A percentile compares a stretch with the other conserved stretches of the same genome.
phyloP scores from a whole-genome alignment of 2,113 vertebrate genomes.

The Egretta garzetta region DNA sequence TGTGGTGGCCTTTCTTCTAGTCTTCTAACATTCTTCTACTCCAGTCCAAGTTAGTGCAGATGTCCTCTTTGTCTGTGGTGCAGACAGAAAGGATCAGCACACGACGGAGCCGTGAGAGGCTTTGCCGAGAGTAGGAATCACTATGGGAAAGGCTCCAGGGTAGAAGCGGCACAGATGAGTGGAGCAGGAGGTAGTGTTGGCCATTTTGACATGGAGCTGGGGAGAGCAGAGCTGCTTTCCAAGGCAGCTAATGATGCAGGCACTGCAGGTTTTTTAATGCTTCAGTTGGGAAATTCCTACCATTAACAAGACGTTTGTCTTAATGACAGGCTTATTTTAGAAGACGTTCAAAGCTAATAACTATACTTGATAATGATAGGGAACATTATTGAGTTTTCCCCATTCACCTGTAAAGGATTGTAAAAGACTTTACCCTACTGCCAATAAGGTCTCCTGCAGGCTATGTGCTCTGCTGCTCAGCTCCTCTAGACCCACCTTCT shows the following conservation, averaged over 20 bases:
- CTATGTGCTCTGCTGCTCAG: not conserved
- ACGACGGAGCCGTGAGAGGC: not conserved
- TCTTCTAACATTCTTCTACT: not conserved
- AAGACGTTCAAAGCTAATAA: constrained; percentile 40
- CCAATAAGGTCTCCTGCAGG: not conserved
- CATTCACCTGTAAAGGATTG: constrained; percentile 48
- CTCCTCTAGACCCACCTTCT: not conserved
- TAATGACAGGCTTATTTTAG: constrained; percentile 65
- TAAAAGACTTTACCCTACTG: not conserved
- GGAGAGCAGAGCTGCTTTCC: not conserved
- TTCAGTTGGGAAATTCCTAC: constrained; percentile 55
- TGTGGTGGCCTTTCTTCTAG: not conserved
- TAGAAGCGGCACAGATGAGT: not conserved
- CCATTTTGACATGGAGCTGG: not conserved
- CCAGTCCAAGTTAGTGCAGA: not conserved
- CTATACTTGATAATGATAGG: constrained; percentile 21
- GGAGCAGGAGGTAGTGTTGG: not conserved
- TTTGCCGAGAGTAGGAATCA: not conserved
- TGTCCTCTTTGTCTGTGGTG: not conserved
- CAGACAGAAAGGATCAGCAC: not conserved
- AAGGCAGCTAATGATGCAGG: not conserved
- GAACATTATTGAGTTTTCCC: constrained; percentile 41
- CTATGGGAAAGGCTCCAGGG: accelerated
- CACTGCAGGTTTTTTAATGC: constrained; percentile 37
- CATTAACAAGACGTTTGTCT: constrained; percentile 52